Evolutionary conservation across 2,888 invertebrate genomes (phyloP).

Genomic region (Epistrophe eligans): DNA sequence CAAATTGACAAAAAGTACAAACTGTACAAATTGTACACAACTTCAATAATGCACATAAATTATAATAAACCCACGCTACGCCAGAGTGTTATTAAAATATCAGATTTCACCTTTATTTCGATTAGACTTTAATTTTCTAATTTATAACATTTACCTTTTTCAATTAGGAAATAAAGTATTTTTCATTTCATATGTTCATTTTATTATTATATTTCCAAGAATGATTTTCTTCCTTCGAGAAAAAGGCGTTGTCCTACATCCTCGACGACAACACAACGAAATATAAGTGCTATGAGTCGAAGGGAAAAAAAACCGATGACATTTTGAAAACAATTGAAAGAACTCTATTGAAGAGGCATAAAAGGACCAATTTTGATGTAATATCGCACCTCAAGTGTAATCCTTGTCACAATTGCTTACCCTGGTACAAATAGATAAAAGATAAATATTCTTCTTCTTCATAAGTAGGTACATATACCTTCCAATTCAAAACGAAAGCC

Average conservation of each 20-base stretch:
- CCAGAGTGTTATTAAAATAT: slow-evolving; percentile 3
- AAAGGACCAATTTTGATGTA: slow-evolving; percentile 69
- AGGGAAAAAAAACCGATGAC: slow-evolving; percentile 27
- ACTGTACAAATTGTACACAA: too few relatives aligned
- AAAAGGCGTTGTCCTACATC: slow-evolving; percentile 41
- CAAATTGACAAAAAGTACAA: too few relatives aligned
- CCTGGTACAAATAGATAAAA: slow-evolving; percentile 66
- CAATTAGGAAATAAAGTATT: slow-evolving; percentile 48
- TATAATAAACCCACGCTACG: too few relatives aligned
- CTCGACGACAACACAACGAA: slow-evolving; percentile 39
- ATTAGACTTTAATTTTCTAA: slow-evolving; percentile 34
- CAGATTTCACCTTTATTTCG: slow-evolving; percentile 37
- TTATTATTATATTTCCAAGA: background rate
- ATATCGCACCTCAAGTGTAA: slow-evolving; percentile 77
- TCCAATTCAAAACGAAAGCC: slow-evolving; percentile 15
- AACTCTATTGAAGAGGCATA: slow-evolving; percentile 23
- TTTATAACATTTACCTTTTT: slow-evolving; percentile 20
- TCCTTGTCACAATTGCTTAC: slow-evolving; percentile 79
- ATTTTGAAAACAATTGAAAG: slow-evolving; percentile 49
- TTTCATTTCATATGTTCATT: background rate
- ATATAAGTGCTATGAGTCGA: slow-evolving; percentile 27
- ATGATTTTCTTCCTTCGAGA: background rate
- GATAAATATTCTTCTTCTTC: slow-evolving; percentile 47
- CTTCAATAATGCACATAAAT: too few relatives aligned
- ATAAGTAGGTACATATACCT: background rate